Base-by-base conservation (phyloP, 2,888 invertebrate genomes). In the Amiota minor region DNA sequence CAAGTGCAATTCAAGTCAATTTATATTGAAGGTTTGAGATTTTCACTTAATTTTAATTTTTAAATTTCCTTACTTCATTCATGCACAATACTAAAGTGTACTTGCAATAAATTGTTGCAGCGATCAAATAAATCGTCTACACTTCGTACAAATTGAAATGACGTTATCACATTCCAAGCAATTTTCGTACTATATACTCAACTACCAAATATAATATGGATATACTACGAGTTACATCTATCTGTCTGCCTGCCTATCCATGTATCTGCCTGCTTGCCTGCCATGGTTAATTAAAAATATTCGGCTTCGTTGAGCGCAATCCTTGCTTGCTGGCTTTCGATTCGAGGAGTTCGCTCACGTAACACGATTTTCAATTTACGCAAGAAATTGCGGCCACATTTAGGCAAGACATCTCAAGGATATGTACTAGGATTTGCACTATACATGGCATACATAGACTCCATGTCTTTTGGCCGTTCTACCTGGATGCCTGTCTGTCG, bases 321-420 rank as follows among this genome's bases (percentile, higher is more conserved):
- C 35, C 35, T 35, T 35, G 35, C 35, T 35, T 4, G 35, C 35
- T 35, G 6, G 6, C 35, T 35, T 50, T 53, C 67, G 16, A 35
- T 10, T 65, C 49, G 65, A 46, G 9, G 18, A 68, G 23, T 20
- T 59, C 59, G 59, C 59, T 9, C 67, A 68, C 67, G 67, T 68
- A n/a, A 14, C 20, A 68, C 47, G 50, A 68, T 68, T 68, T 68
- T 68, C 67, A 68, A 68, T 68, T 68, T 68, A 23, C 65, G 46
- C 45, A 68, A 68, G 67, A 68, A 12, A 68, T 68, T 68, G 67
- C 67, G 67, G 50, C 53, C 67, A 35, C 50, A 50, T 53, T 20
- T 65, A 16, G 47, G 4, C 14, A n/a, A 35, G 20, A 16, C 1
- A 59, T 59, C 16, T 47, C 65, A 49, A 65, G 65, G 65, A 65